Conservation (phyloP, 2,888 invertebrate species). For the Leptinotarsa rubiginosa region DNA sequence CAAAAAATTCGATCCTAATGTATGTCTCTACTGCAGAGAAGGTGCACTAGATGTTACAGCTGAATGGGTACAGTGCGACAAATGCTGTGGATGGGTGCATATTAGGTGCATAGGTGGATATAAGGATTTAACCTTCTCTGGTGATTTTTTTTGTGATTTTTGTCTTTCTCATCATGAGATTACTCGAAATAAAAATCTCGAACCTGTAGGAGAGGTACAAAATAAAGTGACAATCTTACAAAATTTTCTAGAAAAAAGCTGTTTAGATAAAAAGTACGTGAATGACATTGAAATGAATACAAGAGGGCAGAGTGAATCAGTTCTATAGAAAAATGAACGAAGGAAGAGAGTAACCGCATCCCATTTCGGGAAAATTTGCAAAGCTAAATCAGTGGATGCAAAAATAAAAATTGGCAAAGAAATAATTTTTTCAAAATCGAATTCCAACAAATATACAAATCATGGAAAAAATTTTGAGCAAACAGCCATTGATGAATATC, state of each 20-base stretch:
- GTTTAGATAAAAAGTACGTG: background rate
- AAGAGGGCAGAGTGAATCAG: conserved; percentile 16
- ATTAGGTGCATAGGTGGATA: conserved; percentile 19
- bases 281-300: background rate
- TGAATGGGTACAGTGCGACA: conserved; percentile 17
- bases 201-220: background rate
- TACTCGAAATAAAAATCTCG: background rate
- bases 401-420: background rate
- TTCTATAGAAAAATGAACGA: conserved; percentile 23
- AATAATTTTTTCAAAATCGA: conserved; percentile 1
- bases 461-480: conserved; percentile 5
- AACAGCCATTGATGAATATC: background rate
- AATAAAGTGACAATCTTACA: background rate
- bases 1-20: conserved; percentile 7
- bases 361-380: conserved; percentile 19
- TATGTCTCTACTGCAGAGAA: conserved; percentile 19
- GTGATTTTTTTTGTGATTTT: conserved; percentile 11
- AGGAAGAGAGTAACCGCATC: conserved; percentile 22
- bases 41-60: conserved; percentile 19
- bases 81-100: conserved; percentile 1
- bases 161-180: background rate
- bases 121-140: conserved; percentile 18
- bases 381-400: conserved; percentile 2
- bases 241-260: background rate
- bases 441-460: background rate